Evolutionary conservation across 2,113 vertebrate species (phyloP), one percentile per base, ranked within the genome.

Genomic region (Puntigrus tetrazona): DNA sequence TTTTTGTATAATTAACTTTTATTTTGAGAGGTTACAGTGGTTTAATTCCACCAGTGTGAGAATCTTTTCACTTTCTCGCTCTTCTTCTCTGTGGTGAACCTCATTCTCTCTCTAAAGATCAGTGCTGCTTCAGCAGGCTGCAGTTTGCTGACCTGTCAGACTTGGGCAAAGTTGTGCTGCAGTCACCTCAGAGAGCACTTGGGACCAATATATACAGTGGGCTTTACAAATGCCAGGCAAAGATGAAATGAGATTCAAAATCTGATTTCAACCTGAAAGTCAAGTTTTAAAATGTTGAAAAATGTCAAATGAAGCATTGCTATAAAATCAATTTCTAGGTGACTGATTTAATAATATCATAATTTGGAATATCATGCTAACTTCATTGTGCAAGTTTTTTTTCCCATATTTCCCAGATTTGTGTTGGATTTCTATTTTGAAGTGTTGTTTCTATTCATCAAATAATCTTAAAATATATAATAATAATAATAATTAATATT

Each of bases 81-180:
- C 22, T 69, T 14, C 47, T 47, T 84, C 31, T 41, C 63, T 61
- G 20, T 80, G 47, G 59, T 70, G 74, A 20, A 78, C 55, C 65
- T 52, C 16, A 52, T 52, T 78, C 77, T 69, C 84, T 84, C 63
- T 74, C 13, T 84, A 50, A 72, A 82, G 78, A 75, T 85, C 83
- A 85, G 83, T 83, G 85, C 80, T 72, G 79, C 80, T 85, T 86
- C 83, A 86, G 87, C 85, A 88, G 52, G 61, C 63, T 57, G 78
- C 52, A 34, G 77, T 86, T 82, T 75, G 82, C 87, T 82, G 83
- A 88, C 55, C 50, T 78, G 43, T 86, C 82, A 82, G 63, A 61
- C 65, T 65, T 83, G 65, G 55, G 41, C 83, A 45, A 69, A 43
- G 43, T 27, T 63, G 82, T 83, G 81, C 83, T 84, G 79, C 79